These are phyloP conservation scores for Eupithecia pulchellata DNA, from an alignment of 2,888 invertebrate species.

Conservation along the genomic window DNA sequence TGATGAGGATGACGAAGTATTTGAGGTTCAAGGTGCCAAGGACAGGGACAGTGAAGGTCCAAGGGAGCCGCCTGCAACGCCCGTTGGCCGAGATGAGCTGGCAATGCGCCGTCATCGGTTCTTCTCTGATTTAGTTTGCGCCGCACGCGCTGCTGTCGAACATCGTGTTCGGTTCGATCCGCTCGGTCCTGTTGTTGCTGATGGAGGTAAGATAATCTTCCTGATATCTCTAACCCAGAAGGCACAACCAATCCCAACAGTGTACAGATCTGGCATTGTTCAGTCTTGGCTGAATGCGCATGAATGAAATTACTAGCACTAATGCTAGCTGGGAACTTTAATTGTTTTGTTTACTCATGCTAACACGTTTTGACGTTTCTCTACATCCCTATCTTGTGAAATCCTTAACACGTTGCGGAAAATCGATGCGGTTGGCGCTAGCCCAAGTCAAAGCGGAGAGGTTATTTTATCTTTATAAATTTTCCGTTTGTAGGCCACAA, in stretches of 20 bases:
- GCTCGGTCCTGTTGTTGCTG: constrained; percentile 87
- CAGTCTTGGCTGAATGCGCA: not conserved
- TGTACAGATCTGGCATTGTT: not conserved
- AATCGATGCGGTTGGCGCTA: constrained; percentile 60
- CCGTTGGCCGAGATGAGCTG: constrained; percentile 91
- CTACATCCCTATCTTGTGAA: constrained; percentile 22
- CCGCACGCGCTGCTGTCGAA: constrained; percentile 89
- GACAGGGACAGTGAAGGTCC: constrained; percentile 80
- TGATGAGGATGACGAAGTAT: constrained; percentile 87
- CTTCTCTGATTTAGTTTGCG: constrained; percentile 91
- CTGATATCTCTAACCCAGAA: not conserved
- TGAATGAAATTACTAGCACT: constrained; percentile 5
- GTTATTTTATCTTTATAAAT: constrained; percentile 33
- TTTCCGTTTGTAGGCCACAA: constrained; percentile 25
- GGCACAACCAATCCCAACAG: not conserved
- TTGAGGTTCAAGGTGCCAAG: constrained; percentile 78
- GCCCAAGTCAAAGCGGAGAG: constrained; percentile 47
- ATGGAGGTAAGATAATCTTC: constrained; percentile 77
- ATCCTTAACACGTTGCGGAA: constrained; percentile 41
- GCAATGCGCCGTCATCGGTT: constrained; percentile 91
- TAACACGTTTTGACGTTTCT: constrained; percentile 20
- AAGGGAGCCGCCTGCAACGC: constrained; percentile 89
- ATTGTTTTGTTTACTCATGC: constrained; percentile 17
- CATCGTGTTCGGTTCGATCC: constrained; percentile 92
- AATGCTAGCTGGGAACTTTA: not conserved